Conservation (phyloP, 2,113 vertebrate genomes). For the Ceuthmochares aereus region DNA sequence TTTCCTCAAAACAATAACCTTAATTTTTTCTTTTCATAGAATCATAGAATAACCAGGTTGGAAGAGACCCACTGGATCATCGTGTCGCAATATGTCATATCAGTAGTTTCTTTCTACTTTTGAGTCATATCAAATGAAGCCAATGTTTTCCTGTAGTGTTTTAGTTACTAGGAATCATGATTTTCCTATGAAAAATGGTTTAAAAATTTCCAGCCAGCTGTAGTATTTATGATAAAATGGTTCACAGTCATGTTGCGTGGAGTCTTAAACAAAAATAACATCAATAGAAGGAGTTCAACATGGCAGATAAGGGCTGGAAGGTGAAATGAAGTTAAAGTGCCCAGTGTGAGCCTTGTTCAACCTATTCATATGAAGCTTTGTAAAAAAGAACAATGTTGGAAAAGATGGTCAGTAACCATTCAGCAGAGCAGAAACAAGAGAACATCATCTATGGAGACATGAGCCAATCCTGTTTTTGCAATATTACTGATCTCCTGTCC, state of each 20-base stretch:
- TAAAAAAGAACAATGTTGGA: not conserved
- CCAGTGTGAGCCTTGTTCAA: not conserved
- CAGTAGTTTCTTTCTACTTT: not conserved
- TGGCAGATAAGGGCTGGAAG: not conserved
- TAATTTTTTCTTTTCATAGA: too few relatives aligned
- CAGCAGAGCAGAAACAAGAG: not conserved
- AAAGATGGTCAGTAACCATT: not conserved
- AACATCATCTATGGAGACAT: not conserved
- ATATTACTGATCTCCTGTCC: not conserved
- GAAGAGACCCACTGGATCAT: too few relatives aligned
- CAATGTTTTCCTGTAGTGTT: not conserved
- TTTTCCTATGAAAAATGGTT: constrained; percentile 9
- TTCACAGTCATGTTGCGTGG: not conserved
- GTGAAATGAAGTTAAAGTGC: not conserved
- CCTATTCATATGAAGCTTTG: not conserved
- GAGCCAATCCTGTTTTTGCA: not conserved
- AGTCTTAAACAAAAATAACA: not conserved
- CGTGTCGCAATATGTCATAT: not conserved
- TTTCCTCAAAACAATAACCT: not conserved
- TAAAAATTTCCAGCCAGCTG: not conserved
- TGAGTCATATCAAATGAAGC: not conserved
- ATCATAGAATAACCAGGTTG: too few relatives aligned
- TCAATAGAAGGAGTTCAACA: not conserved
- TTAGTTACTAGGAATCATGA: not conserved
- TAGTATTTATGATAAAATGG: not conserved